These are phyloP conservation scores for Eupithecia pulchellata DNA, from an alignment of 2,888 invertebrate species.

Conservation along the genomic window DNA sequence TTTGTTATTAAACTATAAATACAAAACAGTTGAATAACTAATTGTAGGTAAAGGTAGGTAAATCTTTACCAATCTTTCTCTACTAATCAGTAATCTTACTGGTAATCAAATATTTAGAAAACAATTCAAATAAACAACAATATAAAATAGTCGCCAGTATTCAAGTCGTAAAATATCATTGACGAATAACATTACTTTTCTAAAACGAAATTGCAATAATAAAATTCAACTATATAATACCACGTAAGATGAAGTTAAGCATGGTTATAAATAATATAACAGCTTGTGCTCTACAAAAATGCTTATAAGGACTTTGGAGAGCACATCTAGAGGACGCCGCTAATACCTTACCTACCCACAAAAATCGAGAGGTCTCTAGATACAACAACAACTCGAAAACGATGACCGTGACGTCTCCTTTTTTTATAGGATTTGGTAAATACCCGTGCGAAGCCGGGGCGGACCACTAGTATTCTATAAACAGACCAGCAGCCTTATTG, in stretches of 20 bases:
- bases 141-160: neutral
- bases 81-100: no score
- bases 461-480: no score
- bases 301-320: conserved; percentile 39
- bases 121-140: neutral
- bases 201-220: conserved; percentile 23
- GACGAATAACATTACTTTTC: neutral
- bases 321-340: conserved; percentile 22
- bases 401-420: no score
- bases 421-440: no score
- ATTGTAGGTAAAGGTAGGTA: no score
- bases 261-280: conserved; percentile 42
- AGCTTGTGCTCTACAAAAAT: conserved; percentile 44
- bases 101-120: neutral
- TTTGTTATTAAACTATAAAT: no score
- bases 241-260: conserved; percentile 36
- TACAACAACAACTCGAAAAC: no score
- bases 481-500: no score
- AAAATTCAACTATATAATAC: conserved; percentile 31
- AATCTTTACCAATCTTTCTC: no score
- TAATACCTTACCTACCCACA: neutral
- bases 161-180: neutral
- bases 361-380: neutral
- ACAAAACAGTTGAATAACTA: no score
- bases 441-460: no score